Percentiles rank a stretch among this genome's conserved stretches.
Evolutionary conservation across 2,888 invertebrate genomes (phyloP).

Genomic region (Amblyjoppa proteus): DNA sequence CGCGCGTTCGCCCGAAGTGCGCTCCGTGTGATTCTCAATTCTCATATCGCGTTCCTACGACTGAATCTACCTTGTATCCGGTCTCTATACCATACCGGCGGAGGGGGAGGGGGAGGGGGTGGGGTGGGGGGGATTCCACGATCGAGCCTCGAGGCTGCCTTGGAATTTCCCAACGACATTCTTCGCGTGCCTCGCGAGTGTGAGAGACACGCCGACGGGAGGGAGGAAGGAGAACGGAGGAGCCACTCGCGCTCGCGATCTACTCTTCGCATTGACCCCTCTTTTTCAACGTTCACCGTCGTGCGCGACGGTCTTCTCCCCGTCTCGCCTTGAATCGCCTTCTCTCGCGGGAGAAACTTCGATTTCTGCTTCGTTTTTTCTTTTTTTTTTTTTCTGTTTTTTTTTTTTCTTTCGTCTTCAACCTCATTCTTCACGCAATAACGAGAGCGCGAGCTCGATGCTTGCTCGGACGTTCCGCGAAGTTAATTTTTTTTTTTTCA

Average conservation of each 20-base stretch:
- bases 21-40: constrained; percentile 10
- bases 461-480: constrained; percentile 6
- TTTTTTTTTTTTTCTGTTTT: constrained; percentile 12
- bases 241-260: constrained; percentile 43
- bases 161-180: constrained; percentile 76
- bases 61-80: neutral
- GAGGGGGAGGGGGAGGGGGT: too few species aligned
- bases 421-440: constrained; percentile 50
- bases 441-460: constrained; percentile 51
- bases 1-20: neutral
- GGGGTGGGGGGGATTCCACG: constrained; percentile 41
- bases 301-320: constrained; percentile 34
- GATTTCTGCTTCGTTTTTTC: constrained; percentile 31
- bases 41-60: constrained; percentile 26
- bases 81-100: constrained; percentile 28
- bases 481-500: neutral
- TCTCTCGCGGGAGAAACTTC: constrained; percentile 43
- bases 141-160: constrained; percentile 53
- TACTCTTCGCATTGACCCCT: constrained; percentile 51
- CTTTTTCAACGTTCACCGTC: constrained; percentile 32
- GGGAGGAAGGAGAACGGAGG: constrained; percentile 40
- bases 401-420: constrained; percentile 6
- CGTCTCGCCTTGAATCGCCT: constrained; percentile 57
- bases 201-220: constrained; percentile 45
- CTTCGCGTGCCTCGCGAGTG: constrained; percentile 64